Evolutionary conservation across 2,797 vertebrate genomes (phyloP), one percentile per base, ranked within the genome.

Genomic region (Coranthus polyacanthus): DNA sequence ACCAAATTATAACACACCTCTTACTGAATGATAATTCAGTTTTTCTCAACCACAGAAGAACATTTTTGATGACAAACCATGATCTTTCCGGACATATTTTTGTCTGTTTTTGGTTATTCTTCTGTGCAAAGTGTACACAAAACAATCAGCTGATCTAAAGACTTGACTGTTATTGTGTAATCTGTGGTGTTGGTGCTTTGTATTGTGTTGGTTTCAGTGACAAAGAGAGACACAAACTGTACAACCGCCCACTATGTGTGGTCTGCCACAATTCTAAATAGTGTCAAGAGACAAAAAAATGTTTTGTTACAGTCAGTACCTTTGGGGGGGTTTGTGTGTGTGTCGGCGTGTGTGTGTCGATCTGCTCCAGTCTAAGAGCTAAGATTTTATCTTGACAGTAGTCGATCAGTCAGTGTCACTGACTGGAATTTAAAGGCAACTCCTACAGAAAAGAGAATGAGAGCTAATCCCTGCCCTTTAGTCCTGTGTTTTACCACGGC

Each of bases 381-480:
- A 49, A 77, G 82, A 80, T 83, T 70, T 79, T 78, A 82, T 84
- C 79, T 77, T 9, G 49, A 67, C 73, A 72, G 41, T 10, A 38
- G 77, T 32, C 63, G 75, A 88, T 85, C 76, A 57, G 57, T 87
- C 78, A 82, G n/a, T 65, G 77, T 83, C 67, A 82, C 1, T 17
- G 41, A 39, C 37, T 49, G 62, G 69, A 74, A 82, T 79, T 79
- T 72, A 55, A 65, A 52, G 16, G 59, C 12, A 39, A 32, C 65
- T 46, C 50, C 26, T 44, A 41, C 22, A 32, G 34, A 58, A 32
- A 3, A 54, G 38, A 51, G 44, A 54, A 52, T 22, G 24, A 42
- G 1, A 57, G 6, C 11, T 55, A 67, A 68, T 62, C 45, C 52
- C 20, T 44, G 36, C 54, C 38, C 12, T 16, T 12, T n/a, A 44